Percentiles rank a stretch among this genome's conserved stretches.
These are phyloP conservation scores for Loriculus beryllinus DNA, from an alignment of 2,797 vertebrate species.

Conservation along the genomic window DNA sequence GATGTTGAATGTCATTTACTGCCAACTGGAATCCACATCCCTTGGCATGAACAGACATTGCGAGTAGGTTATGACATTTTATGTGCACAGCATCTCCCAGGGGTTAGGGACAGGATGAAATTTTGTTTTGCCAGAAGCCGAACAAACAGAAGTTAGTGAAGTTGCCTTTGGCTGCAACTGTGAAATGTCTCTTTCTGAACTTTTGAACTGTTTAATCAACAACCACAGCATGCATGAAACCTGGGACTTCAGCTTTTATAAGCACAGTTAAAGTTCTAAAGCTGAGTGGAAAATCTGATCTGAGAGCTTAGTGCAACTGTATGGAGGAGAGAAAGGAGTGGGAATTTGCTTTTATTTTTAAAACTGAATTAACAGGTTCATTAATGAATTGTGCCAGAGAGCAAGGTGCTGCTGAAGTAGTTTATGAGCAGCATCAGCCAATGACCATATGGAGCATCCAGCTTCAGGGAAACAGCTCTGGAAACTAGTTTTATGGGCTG, in stretches of 20 bases:
- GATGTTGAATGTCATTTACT: neutral
- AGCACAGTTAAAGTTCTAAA: conserved; percentile 26
- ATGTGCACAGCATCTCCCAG: conserved; percentile 11
- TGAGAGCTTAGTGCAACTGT: neutral
- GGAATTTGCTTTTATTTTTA: neutral
- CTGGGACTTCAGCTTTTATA: neutral
- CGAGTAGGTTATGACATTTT: neutral
- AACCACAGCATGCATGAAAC: neutral
- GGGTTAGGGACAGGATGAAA: neutral
- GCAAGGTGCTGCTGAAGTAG: neutral
- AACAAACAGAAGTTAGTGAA: conserved; percentile 35
- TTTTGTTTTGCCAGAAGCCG: conserved; percentile 24
- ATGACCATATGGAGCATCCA: neutral
- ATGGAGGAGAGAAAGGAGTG: neutral
- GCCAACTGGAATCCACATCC: conserved; percentile 2
- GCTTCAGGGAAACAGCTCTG: neutral
- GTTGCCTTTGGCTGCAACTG: conserved; percentile 26
- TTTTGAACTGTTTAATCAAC: conserved; percentile 43
- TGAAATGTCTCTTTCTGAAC: conserved; percentile 24
- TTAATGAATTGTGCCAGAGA: neutral
- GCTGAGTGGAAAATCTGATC: neutral
- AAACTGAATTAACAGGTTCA: neutral
- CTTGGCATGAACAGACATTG: neutral
- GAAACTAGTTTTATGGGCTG: neutral
- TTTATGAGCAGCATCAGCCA: neutral